Conservation (phyloP, 2,797 vertebrate genomes). For the Brachyalestes nurse region DNA sequence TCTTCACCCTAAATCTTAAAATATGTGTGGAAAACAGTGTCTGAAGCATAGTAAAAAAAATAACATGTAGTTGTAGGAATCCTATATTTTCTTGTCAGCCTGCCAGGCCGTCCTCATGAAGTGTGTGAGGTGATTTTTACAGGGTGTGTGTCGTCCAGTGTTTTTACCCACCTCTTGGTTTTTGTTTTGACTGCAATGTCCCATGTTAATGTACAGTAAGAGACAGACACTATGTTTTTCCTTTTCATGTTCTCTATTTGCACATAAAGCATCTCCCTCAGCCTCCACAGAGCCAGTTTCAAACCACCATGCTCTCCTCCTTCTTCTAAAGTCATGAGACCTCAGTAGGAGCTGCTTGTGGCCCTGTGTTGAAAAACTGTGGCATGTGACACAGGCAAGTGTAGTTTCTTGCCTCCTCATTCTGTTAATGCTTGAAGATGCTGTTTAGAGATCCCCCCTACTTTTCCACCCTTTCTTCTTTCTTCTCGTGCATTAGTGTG, state of each 20-base stretch:
- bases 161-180: constrained; percentile 11
- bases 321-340: constrained; percentile 71
- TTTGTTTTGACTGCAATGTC: constrained; percentile 28
- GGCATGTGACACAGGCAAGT: constrained; percentile 72
- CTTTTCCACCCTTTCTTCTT: not conserved
- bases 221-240: constrained; percentile 1
- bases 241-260: not conserved
- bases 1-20: not conserved
- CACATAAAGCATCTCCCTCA: not conserved
- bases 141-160: not conserved
- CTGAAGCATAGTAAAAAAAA: not conserved
- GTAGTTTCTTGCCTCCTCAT: constrained; percentile 65
- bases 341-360: constrained; percentile 62
- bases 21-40: not conserved
- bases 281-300: not conserved
- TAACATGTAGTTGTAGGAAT: too few relatives aligned
- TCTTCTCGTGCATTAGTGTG: constrained; percentile 51
- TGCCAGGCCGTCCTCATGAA: not conserved
- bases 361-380: constrained; percentile 14
- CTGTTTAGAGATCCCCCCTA: constrained; percentile 53
- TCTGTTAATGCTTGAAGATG: constrained; percentile 72
- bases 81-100: not conserved
- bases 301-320: constrained; percentile 44
- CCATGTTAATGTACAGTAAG: not conserved
- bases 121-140: constrained; percentile 15